Percentiles rank a stretch among this genome's conserved stretches.
Evolutionary conservation across 92 coral and sea anemone genomes (phyloP).

Genomic region (Heteractis magnifica): DNA sequence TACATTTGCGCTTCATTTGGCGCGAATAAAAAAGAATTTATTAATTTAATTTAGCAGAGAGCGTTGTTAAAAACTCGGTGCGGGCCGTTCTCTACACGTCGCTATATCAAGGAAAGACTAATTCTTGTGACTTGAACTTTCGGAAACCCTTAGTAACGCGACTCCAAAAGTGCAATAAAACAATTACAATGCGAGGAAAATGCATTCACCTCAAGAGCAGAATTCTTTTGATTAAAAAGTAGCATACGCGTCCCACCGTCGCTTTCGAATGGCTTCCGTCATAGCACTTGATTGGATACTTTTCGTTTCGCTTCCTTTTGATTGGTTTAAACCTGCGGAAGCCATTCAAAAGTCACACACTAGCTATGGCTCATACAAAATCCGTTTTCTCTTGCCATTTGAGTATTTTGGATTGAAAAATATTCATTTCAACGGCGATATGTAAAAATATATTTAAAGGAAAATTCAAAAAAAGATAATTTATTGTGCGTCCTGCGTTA

Average conservation of each 20-base stretch:
- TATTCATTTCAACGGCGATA: background rate
- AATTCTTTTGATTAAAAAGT: too few species aligned
- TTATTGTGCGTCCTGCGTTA: background rate
- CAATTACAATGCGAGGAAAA: background rate
- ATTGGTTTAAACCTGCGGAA: background rate
- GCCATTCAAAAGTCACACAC: background rate
- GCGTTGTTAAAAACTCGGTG: background rate
- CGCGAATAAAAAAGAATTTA: background rate
- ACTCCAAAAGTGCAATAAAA: too few species aligned
- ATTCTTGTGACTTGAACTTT: too few species aligned
- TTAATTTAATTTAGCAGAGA: background rate
- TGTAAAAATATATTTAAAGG: background rate
- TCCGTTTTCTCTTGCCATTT: background rate
- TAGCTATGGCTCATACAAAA: background rate
- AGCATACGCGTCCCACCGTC: background rate
- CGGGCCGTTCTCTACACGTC: too few species aligned
- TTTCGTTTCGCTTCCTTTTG: background rate
- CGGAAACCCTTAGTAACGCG: too few species aligned
- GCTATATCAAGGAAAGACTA: too few species aligned
- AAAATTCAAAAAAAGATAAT: background rate
- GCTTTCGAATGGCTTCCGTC: background rate
- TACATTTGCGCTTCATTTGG: background rate
- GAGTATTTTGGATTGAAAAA: background rate
- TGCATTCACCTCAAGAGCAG: background rate
- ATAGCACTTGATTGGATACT: background rate